phyloP scores from a whole-genome alignment of 35 echinoderm and acorn worm species.

The Lytechinus variegatus region DNA sequence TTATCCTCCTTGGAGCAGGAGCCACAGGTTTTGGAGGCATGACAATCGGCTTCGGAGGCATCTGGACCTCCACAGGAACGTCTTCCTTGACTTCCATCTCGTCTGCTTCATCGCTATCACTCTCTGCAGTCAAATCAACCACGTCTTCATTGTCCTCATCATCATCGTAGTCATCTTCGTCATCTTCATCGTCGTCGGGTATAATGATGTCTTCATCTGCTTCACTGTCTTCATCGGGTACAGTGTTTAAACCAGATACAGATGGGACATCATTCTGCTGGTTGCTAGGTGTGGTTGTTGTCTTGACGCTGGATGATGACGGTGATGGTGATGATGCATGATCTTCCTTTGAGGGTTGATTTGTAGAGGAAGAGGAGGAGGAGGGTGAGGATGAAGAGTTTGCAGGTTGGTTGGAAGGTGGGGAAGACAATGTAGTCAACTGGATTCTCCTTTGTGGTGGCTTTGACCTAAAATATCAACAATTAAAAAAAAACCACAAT shows the following conservation, averaged over 20 bases:
- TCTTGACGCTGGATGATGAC: not conserved
- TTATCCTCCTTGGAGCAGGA: not conserved
- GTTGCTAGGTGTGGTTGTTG: not conserved
- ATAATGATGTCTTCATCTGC: not conserved
- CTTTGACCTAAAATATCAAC: not conserved
- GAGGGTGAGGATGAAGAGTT: not conserved
- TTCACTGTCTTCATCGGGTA: not conserved
- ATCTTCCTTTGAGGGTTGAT: not conserved
- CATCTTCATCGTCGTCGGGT: not conserved
- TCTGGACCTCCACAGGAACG: not conserved
- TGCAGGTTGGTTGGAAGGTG: slow-evolving; percentile 3
- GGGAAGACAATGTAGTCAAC: slow-evolving; percentile 50
- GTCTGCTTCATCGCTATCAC: slow-evolving; percentile 7
- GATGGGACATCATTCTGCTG: not conserved
- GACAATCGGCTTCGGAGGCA: not conserved
- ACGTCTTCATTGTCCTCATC: slow-evolving; percentile 15
- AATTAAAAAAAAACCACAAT: no score
- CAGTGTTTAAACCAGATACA: not conserved
- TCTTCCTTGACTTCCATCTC: slow-evolving; percentile 29
- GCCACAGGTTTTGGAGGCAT: not conserved
- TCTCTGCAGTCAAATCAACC: not conserved
- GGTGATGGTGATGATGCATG: not conserved
- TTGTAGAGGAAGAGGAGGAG: not conserved
- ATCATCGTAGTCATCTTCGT: not conserved
- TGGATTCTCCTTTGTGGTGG: slow-evolving; percentile 64